These are phyloP conservation scores for Uropetala carovei DNA, from an alignment of 2,888 invertebrate species.

Conservation along the genomic window DNA sequence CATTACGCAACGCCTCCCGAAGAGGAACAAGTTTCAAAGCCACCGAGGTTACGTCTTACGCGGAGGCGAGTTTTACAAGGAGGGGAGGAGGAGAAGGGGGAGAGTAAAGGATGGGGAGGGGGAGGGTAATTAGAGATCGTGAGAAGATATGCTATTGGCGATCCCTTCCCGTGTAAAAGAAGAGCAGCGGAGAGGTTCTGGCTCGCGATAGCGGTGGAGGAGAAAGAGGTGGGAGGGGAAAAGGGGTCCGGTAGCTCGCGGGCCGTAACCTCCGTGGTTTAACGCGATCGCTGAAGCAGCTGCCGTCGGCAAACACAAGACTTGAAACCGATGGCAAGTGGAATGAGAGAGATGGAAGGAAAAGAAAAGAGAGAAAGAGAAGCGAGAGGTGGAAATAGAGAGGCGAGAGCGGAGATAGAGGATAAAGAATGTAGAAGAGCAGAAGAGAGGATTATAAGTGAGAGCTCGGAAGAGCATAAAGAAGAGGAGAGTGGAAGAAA, in stretches of 20 bases:
- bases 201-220: slow-evolving; percentile 40
- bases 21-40: slow-evolving; percentile 13
- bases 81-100: not conserved
- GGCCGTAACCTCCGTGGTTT: not conserved
- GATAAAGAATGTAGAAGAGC: not conserved
- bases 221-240: not conserved
- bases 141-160: slow-evolving; percentile 28
- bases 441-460: not conserved
- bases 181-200: not conserved
- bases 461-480: not conserved
- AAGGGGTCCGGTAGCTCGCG: not conserved
- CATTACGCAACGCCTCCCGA: slow-evolving; percentile 7
- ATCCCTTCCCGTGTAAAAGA: slow-evolving; percentile 6
- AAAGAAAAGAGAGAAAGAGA: not conserved
- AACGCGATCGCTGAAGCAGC: not conserved
- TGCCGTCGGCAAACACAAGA: not conserved
- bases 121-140: slow-evolving; percentile 52
- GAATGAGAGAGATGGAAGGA: not conserved
- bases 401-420: not conserved
- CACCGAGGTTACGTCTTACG: slow-evolving; percentile 24
- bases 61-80: not conserved
- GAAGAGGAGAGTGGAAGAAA: too few species aligned
- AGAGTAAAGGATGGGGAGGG: not conserved
- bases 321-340: not conserved
- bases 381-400: not conserved